These are phyloP conservation scores for Polydrusus pterygomalis DNA, from an alignment of 2,888 invertebrate species.

Conservation along the genomic window DNA sequence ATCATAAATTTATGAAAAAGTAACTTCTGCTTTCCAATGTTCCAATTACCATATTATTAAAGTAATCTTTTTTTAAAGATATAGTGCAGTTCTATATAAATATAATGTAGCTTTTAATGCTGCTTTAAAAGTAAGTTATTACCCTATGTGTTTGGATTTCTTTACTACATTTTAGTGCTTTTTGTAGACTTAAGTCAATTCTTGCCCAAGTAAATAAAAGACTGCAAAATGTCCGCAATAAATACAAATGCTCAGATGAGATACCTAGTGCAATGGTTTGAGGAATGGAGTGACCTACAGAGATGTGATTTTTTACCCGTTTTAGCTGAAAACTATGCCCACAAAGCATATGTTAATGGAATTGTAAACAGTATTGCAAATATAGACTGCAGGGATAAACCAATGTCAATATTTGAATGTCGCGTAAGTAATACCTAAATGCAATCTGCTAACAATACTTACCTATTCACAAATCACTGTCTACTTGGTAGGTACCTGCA, in stretches of 20 bases:
- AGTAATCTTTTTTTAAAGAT: neutral
- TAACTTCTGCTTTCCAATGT: constrained; percentile 10
- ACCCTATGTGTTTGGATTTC: neutral
- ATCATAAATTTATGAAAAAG: neutral
- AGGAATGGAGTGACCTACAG: constrained; percentile 92
- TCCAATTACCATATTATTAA: constrained; percentile 23
- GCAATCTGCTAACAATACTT: too few relatives aligned
- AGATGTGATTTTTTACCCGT: constrained; percentile 88
- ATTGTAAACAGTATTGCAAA: constrained; percentile 81
- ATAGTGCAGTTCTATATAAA: neutral
- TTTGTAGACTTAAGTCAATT: constrained; percentile 23
- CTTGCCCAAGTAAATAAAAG: constrained; percentile 34
- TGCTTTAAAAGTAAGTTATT: constrained; percentile 4
- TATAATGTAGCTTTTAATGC: constrained; percentile 21
- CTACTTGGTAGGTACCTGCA: too few relatives aligned
- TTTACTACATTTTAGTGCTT: neutral
- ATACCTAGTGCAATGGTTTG: constrained; percentile 90
- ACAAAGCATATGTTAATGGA: constrained; percentile 82
- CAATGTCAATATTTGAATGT: constrained; percentile 88
- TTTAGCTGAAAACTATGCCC: constrained; percentile 79
- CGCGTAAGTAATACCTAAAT: constrained; percentile 77
- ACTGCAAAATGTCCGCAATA: constrained; percentile 65
- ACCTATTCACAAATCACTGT: too few relatives aligned
- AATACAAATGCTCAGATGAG: constrained; percentile 84
- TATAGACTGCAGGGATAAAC: constrained; percentile 82